Evolutionary conservation across 2,113 vertebrate species (phyloP).

Genomic region (Balaeniceps rex): DNA sequence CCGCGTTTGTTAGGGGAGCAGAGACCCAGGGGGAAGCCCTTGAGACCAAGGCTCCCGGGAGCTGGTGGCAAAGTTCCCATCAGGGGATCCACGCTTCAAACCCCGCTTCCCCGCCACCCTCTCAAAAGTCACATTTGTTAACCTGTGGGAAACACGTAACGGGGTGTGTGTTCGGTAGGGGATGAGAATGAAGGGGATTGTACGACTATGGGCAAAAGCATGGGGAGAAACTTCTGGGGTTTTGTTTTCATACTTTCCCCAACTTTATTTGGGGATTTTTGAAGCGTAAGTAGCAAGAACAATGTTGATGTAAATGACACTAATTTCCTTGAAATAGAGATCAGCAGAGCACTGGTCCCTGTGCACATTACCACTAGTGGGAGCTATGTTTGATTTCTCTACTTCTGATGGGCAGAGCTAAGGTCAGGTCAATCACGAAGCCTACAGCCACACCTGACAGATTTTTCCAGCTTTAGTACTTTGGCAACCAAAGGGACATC

Average conservation of each 20-base stretch:
- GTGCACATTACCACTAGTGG: neutral
- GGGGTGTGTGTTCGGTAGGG: neutral
- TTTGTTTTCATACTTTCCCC: neutral
- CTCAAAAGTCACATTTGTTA: neutral
- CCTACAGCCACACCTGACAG: neutral
- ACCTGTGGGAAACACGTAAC: neutral
- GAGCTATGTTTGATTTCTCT: neutral
- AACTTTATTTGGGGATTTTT: neutral
- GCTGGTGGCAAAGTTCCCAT: neutral
- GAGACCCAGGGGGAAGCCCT: neutral
- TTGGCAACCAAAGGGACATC: neutral
- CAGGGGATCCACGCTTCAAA: neutral
- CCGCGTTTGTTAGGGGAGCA: neutral
- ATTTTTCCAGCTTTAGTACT: neutral
- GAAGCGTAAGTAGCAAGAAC: neutral
- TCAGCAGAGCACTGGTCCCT: neutral
- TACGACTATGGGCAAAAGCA: neutral
- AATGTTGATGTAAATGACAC: neutral
- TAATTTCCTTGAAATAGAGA: neutral
- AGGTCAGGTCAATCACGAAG: neutral
- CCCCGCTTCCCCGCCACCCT: neutral
- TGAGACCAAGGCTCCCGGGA: neutral
- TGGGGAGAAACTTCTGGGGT: neutral
- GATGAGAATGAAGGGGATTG: neutral
- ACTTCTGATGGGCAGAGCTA: neutral